phyloP scores from a whole-genome alignment of 2,113 vertebrate genomes.

The Oceanites oceanicus region DNA sequence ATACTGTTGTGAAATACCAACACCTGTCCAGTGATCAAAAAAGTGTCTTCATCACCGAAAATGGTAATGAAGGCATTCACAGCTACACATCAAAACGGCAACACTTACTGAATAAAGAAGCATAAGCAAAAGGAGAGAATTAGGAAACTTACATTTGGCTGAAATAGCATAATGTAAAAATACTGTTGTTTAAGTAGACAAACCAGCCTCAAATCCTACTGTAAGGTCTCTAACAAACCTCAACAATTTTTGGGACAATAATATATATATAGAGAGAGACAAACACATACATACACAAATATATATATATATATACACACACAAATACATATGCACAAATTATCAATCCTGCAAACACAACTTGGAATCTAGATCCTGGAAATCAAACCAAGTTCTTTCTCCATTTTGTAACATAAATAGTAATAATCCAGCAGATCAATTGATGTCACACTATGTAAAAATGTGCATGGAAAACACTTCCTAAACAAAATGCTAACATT shows the following conservation, averaged over 20 bases:
- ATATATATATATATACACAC: not conserved
- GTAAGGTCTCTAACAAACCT: not conserved
- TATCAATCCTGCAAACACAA: not conserved
- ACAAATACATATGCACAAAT: not conserved
- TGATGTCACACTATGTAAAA: not conserved
- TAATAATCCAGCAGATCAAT: rapidly evolving
- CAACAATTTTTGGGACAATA: not conserved
- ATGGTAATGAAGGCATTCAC: not conserved
- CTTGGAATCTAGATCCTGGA: not conserved
- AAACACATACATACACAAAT: not conserved
- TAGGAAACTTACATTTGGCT: not conserved
- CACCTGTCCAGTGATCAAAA: constrained; percentile 1
- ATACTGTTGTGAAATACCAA: not conserved
- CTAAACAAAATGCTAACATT: not conserved
- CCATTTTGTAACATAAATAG: not conserved
- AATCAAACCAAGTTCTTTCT: not conserved
- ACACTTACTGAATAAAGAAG: not conserved
- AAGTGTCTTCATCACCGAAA: not conserved
- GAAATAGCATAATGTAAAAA: not conserved
- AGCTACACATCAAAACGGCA: not conserved
- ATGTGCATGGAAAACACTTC: not conserved
- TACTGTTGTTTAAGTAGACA: not conserved
- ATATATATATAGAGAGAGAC: not conserved
- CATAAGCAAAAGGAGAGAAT: not conserved
- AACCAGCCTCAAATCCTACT: not conserved